phyloP scores from a whole-genome alignment of 2,113 vertebrate genomes.

The Nipponia nippon region DNA sequence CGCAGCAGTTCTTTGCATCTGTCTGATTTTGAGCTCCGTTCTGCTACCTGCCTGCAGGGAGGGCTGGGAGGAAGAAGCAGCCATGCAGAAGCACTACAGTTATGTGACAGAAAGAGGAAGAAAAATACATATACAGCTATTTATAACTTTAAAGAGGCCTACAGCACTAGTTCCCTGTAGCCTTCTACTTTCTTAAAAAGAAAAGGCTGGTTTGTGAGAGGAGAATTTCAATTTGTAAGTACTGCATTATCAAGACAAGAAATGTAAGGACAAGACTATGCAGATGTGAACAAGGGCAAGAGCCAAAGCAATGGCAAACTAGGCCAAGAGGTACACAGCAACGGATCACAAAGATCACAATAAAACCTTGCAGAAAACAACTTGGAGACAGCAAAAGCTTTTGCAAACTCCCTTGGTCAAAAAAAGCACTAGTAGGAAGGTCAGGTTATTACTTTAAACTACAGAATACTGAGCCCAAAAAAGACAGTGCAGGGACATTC shows the following conservation, averaged over 20 bases:
- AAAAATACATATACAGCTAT: background rate
- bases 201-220: background rate
- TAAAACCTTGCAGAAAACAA: background rate
- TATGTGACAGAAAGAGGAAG: background rate
- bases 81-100: background rate
- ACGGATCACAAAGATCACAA: background rate
- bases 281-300: background rate
- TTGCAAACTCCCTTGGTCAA: background rate
- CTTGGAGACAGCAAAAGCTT: background rate
- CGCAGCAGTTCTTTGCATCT: background rate
- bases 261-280: background rate
- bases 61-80: background rate
- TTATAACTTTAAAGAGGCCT: background rate
- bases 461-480: background rate
- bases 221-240: background rate
- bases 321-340: background rate
- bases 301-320: background rate
- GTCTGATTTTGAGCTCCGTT: background rate
- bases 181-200: background rate
- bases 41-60: background rate
- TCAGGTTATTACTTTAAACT: background rate
- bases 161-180: background rate
- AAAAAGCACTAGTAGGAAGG: background rate
- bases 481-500: background rate
- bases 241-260: background rate